Conservation (phyloP, 1,140 invertebrate genomes). For the Anadara kagoshimensis region DNA sequence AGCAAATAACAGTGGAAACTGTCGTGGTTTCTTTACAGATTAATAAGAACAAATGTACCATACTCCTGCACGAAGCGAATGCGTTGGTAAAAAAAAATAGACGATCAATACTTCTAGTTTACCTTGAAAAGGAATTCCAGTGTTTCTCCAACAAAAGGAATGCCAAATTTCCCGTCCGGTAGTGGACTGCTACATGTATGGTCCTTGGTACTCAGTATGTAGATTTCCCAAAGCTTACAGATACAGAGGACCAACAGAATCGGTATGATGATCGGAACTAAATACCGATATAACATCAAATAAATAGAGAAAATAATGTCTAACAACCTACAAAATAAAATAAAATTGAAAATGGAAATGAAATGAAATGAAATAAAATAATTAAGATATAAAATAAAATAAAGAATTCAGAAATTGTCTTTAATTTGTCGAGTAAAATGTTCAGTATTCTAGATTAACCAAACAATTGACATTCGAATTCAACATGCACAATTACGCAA, state of each 20-base stretch:
- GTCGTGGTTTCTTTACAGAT: neutral
- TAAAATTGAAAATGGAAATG: too few species aligned
- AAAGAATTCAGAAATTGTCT: too few species aligned
- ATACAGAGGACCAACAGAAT: slow-evolving; percentile 29
- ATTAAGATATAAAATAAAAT: too few species aligned
- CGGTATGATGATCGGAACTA: slow-evolving; percentile 11
- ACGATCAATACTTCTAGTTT: neutral
- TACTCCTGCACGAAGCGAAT: neutral
- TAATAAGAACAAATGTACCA: neutral
- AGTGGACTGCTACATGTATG: slow-evolving; percentile 42
- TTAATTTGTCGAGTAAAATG: too few species aligned
- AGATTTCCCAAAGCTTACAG: slow-evolving; percentile 50
- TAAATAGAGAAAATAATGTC: too few species aligned
- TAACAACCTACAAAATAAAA: too few species aligned
- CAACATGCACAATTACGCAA: too few species aligned
- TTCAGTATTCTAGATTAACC: too few species aligned
- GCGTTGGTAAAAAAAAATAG: neutral
- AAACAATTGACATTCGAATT: too few species aligned
- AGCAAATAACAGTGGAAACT: too few species aligned
- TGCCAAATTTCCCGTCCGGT: slow-evolving; percentile 60
- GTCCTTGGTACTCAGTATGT: slow-evolving; percentile 42
- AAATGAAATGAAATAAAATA: too few species aligned
- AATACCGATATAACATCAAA: too few species aligned
- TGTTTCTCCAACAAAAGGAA: slow-evolving; percentile 64
- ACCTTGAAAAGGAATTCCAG: slow-evolving; percentile 52